These are phyloP conservation scores for Callinectes sapidus DNA, from an alignment of 2,888 invertebrate species.

Conservation along the genomic window DNA sequence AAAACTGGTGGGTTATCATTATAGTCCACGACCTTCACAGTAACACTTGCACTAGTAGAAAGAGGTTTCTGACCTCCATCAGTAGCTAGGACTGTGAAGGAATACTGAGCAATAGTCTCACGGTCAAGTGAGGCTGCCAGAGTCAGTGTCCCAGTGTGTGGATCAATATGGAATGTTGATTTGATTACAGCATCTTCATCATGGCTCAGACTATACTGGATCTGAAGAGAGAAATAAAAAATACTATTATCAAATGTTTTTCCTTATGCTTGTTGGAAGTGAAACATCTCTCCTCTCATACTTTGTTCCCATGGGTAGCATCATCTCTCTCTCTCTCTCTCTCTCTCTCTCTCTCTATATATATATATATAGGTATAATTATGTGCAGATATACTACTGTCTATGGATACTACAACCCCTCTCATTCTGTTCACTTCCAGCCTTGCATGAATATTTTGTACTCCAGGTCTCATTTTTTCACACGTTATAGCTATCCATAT, in stretches of 20 bases:
- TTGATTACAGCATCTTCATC: conserved; percentile 73
- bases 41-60: conserved; percentile 75
- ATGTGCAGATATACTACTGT: background rate
- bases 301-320: background rate
- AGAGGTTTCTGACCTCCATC: conserved; percentile 74
- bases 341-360: too few species aligned
- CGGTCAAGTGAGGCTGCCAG: conserved; percentile 79
- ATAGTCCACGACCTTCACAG: conserved; percentile 77
- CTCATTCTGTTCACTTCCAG: background rate
- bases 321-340: too few species aligned
- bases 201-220: conserved; percentile 62
- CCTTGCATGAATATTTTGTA: too few species aligned
- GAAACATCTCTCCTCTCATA: background rate
- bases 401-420: background rate
- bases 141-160: conserved; percentile 86
- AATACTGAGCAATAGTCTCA: conserved; percentile 74
- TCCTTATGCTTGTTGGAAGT: background rate
- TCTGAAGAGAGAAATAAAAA: conserved; percentile 73
- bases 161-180: conserved; percentile 85
- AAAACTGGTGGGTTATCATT: conserved; percentile 78
- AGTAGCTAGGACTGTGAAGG: conserved; percentile 75
- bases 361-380: too few species aligned
- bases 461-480: background rate
- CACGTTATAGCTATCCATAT: background rate
- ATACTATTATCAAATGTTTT: background rate